Evolutionary conservation across 92 coral and sea anemone species (phyloP).

Genomic region (Anthopleura xanthogrammica): DNA sequence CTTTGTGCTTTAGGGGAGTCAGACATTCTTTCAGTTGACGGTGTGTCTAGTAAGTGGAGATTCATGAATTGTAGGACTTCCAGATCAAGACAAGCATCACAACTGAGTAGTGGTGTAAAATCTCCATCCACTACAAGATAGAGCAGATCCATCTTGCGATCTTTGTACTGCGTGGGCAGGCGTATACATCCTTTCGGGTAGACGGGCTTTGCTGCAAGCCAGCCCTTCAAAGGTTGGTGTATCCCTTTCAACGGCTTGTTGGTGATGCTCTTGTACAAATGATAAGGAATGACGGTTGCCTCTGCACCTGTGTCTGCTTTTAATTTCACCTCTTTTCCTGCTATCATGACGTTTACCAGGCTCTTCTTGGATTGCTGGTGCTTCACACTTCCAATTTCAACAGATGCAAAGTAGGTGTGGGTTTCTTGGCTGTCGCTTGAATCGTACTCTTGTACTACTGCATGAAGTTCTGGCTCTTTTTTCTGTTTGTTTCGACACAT

Average conservation of each 20-base stretch:
- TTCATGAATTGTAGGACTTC: constrained; percentile 47
- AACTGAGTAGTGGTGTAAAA: constrained; percentile 49
- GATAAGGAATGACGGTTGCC: constrained; percentile 44
- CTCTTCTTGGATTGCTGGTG: background rate
- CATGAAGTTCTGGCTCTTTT: too few species aligned
- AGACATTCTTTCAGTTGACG: background rate
- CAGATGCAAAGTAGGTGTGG: background rate
- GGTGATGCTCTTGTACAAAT: constrained; percentile 17
- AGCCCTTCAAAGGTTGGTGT: constrained; percentile 50
- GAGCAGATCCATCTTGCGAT: too few species aligned
- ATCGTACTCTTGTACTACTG: too few species aligned
- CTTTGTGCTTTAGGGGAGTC: background rate
- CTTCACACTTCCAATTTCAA: background rate
- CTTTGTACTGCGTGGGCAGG: constrained; percentile 29
- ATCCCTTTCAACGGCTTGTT: constrained; percentile 37
- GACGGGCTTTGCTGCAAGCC: constrained; percentile 48
- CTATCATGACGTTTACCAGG: constrained; percentile 12
- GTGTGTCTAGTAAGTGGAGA: background rate
- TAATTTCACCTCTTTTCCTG: constrained; percentile 26
- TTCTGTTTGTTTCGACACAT: too few species aligned
- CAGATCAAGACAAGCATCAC: constrained; percentile 59
- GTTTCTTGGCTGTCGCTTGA: too few species aligned
- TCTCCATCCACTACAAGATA: constrained; percentile 36
- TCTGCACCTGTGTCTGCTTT: constrained; percentile 68
- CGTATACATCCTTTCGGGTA: constrained; percentile 44